Base-by-base conservation (phyloP, 2,797 vertebrate genomes). In the Sardinella longiceps region DNA sequence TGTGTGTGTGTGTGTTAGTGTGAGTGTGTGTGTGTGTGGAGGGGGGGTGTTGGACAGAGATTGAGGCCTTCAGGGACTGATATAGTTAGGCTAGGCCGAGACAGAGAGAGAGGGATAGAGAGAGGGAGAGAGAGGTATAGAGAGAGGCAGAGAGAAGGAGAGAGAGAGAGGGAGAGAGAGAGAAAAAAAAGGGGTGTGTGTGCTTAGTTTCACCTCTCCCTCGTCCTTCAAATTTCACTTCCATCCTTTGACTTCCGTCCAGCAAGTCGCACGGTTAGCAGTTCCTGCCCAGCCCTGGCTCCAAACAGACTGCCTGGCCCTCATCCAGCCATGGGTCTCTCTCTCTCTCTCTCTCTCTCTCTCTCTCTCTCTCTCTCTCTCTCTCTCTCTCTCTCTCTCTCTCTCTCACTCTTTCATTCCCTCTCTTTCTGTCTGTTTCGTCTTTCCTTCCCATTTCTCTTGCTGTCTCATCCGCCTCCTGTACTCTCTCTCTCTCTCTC, bases 191-290 rank as follows among this genome's bases (percentile, higher is more conserved):
- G n/a, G n/a, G n/a, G n/a, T n/a, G n/a, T n/a, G n/a, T n/a, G 60
- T 12, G 60, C 60, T 30, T 15, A 25, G 84, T 51, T 85, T 70
- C 39, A 81, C 80, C 80, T 81, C 80, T 81, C 43, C 11, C 25
- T 81, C 58, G 58, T 81, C 80, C 81, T 86, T 86, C 45, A 18
- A 70, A 86, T 53, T 25, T 63, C 80, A 74, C 81, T 87, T 84
- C 84, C 80, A 70, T 25, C n/a, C 74, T 82, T 80, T 83, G 53
- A 81, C 80, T 83, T 85, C 80, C 58, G 50, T 80, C 77, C 51
- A 83, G 82, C 53, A 12, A 77, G 53, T n/a, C 45, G 23, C 80
- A 82, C 46, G 74, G 63, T 60, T 50, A 30, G 43, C 84, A 58
- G 33, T 81, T 81, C 43, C 80, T 30, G 80, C 43, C 10, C 53